Conservation (phyloP, 2,113 vertebrate species). For the Scytalopus superciliaris region DNA sequence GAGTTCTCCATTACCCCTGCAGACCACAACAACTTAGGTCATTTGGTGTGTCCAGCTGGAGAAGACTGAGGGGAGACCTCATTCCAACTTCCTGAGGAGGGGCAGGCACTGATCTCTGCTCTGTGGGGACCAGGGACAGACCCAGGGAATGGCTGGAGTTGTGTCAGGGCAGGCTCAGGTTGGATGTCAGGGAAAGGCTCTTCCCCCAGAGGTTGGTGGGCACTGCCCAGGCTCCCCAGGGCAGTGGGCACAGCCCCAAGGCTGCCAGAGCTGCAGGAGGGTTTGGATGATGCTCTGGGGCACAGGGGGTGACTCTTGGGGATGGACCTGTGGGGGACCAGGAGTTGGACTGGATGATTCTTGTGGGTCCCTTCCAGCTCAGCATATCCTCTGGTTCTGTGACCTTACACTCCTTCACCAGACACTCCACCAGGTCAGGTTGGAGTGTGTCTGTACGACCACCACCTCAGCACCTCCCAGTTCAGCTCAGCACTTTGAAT, state of each 20-base stretch:
- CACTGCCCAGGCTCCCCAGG: no score
- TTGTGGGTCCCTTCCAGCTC: neutral
- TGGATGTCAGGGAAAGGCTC: neutral
- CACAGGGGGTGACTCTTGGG: neutral
- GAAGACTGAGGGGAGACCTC: neutral
- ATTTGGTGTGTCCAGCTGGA: neutral
- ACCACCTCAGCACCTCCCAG: neutral
- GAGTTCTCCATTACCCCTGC: neutral
- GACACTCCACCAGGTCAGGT: neutral
- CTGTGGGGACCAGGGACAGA: neutral
- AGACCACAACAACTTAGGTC: neutral
- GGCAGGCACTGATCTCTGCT: neutral
- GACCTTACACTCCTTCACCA: neutral
- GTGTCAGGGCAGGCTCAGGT: neutral
- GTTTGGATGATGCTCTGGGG: neutral
- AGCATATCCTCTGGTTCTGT: neutral
- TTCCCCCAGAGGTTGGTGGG: neutral
- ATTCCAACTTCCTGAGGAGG: neutral
- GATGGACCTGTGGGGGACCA: neutral
- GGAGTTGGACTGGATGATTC: neutral
- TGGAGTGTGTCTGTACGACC: neutral
- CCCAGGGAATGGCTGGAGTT: neutral
- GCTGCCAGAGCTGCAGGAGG: neutral
- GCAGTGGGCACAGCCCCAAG: no score
- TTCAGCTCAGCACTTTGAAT: neutral